These are phyloP conservation scores for Enteromius thamalakanensis DNA, from an alignment of 2,797 vertebrate species.

Conservation along the genomic window DNA sequence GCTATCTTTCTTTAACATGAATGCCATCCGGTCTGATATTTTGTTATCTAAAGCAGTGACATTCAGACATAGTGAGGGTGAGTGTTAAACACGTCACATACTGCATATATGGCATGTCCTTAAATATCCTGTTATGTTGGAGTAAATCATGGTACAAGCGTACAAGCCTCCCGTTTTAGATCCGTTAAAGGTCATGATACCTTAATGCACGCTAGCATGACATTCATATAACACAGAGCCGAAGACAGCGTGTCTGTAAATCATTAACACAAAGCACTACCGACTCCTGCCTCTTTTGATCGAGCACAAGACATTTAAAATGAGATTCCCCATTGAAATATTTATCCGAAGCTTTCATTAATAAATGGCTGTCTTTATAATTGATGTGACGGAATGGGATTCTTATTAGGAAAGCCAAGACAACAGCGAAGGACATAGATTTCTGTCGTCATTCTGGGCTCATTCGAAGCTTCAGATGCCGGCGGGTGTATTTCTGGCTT, in stretches of 20 bases:
- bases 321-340: slow-evolving; percentile 36
- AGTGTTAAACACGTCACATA: neutral
- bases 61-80: neutral
- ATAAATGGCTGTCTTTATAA: slow-evolving; percentile 47
- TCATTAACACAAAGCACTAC: slow-evolving; percentile 24
- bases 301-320: slow-evolving; percentile 21
- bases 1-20: neutral
- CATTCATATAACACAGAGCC: slow-evolving; percentile 30
- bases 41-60: neutral
- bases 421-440: slow-evolving; percentile 10
- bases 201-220: neutral
- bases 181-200: slow-evolving; percentile 32
- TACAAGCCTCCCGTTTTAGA: neutral
- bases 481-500: neutral
- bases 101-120: neutral
- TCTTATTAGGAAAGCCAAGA: slow-evolving; percentile 31
- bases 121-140: neutral
- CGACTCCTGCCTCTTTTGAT: neutral
- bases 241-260: slow-evolving; percentile 38
- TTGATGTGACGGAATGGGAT: slow-evolving; percentile 34
- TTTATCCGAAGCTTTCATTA: slow-evolving; percentile 49
- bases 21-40: neutral
- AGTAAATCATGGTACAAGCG: slow-evolving; percentile 1
- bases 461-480: slow-evolving; percentile 3
- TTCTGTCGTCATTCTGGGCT: neutral